Conservation (phyloP, 2,888 invertebrate species). For the Alviniconcha strummeri region DNA sequence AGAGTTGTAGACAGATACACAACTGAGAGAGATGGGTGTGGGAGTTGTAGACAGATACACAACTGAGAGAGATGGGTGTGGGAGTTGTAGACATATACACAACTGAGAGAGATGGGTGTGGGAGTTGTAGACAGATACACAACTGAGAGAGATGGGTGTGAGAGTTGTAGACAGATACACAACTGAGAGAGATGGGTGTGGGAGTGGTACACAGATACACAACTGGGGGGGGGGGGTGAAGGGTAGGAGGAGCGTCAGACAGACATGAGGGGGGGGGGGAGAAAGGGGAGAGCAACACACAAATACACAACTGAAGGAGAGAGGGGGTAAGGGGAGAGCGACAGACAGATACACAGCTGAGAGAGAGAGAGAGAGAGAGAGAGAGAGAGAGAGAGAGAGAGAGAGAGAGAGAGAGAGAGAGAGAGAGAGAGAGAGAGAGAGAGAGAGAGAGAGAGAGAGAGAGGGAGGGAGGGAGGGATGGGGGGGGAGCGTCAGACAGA, state of each 20-base stretch:
- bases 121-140: background rate
- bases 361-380: slow-evolving; percentile 16
- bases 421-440: slow-evolving; percentile 9
- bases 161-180: no score
- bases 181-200: no score
- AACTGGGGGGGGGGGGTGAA: no score
- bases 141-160: background rate
- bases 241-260: no score
- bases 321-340: no score
- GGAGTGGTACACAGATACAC: no score
- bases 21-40: no score
- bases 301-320: background rate
- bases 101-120: background rate
- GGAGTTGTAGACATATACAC: background rate
- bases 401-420: slow-evolving; percentile 16
- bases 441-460: slow-evolving; percentile 17
- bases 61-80: background rate
- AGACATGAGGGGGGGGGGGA: no score
- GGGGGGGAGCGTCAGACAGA: no score
- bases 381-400: slow-evolving; percentile 13
- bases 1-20: no score
- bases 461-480: no score
- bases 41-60: no score
- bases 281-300: background rate
- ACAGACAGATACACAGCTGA: background rate